phyloP scores from a whole-genome alignment of 2,797 vertebrate species.

The Bothrops alternatus region DNA sequence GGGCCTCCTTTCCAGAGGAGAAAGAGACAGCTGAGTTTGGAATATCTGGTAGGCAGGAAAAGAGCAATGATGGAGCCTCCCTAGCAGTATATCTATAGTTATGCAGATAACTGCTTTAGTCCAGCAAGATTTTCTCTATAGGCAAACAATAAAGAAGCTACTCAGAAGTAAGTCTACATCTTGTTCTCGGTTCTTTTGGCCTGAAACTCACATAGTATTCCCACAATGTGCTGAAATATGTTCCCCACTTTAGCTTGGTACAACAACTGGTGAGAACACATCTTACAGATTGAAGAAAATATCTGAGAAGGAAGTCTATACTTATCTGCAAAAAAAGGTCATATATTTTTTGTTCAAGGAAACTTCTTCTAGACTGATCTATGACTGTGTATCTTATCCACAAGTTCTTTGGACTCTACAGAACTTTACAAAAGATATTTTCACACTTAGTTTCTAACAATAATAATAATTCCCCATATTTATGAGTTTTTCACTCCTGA shows the following conservation, averaged over 20 bases:
- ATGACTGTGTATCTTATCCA: background rate
- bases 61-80: too few relatives aligned
- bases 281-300: background rate
- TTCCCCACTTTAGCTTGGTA: background rate
- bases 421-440: background rate
- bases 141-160: background rate
- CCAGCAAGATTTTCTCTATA: too few relatives aligned
- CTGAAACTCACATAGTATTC: background rate
- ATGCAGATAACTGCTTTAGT: too few relatives aligned
- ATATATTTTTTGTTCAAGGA: background rate
- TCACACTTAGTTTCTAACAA: conserved; percentile 9
- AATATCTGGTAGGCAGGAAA: too few relatives aligned
- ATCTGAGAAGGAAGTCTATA: background rate
- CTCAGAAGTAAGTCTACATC: background rate
- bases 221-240: background rate
- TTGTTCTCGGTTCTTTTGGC: background rate
- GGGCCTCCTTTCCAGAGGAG: too few relatives aligned
- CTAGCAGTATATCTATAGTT: too few relatives aligned
- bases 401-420: background rate
- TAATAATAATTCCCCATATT: conserved; percentile 31
- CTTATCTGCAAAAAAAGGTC: background rate
- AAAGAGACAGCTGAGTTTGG: too few relatives aligned
- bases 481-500: conserved; percentile 45
- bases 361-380: background rate
- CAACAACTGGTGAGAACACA: background rate